Evolutionary conservation across 2,113 vertebrate genomes (phyloP), one percentile per base, ranked within the genome.

Genomic region (Cygnus atratus): DNA sequence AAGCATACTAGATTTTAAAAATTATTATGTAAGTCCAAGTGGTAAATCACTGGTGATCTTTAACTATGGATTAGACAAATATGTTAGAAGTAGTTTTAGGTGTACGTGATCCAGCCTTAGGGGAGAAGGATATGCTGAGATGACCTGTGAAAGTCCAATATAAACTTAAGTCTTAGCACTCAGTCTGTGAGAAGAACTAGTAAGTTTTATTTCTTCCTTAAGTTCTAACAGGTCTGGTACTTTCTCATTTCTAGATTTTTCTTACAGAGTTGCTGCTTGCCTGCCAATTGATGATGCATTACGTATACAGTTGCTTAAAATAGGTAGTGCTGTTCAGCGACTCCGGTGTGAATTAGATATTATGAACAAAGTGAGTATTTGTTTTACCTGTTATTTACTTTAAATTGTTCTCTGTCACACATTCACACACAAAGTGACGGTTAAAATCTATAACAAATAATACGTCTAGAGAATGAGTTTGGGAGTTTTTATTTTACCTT

Each of bases 311-410:
- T 97, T 99, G 84, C 98, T 99, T 52, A 98, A 99, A 95, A 99
- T 99, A 22, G 99, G 99, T 39, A 99, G 99, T 29, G 99, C 99
- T 72, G 99, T 99, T 83, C 99, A 99, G 95, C 98, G 99, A 70
- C 98, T 99, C 6, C 99, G 99, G 63, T 99, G 99, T 92, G 99
- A 99, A 87, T 83, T 99, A 21, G 99, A 99, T 93, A 99, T 99
- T 87, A 99, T 99, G 99, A 99, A 99, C 97, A 98, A 98, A 97
- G 99, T 99, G 97, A 97, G 98, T 97, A 8, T 4, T 19, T 4
- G 4, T 11, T 67, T 74, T 9, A 3, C 19, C 12, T 68, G 18
- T 10, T 28, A 35, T 18, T 26, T 44, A 17, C 22, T 17, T 39
- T 25, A 15, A 24, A 28, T 15, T 48, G 4, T 20, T 62, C 10